A percentile compares a stretch with the other conserved stretches of the same genome.
Evolutionary conservation across 2,113 vertebrate species (phyloP).

Genomic region (Spilogale gracilis): DNA sequence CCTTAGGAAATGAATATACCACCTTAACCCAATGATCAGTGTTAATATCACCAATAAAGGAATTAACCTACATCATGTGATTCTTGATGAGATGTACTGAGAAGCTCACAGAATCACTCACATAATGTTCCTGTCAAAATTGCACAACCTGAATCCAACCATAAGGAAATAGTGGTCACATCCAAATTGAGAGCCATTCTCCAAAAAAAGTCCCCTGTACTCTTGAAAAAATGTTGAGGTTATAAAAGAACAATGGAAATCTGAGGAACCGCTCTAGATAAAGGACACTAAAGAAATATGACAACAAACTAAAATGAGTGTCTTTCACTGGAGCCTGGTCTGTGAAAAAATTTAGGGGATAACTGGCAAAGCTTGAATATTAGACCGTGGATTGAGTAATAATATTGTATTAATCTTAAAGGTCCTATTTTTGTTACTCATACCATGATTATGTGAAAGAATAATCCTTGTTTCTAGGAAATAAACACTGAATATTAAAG

Average conservation of each 20-base stretch:
- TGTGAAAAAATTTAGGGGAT: background rate
- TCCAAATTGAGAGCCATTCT: background rate
- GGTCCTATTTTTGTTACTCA: background rate
- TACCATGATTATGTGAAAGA: background rate
- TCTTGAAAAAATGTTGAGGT: background rate
- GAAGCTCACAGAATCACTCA: background rate
- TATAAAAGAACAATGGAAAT: background rate
- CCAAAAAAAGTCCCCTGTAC: background rate
- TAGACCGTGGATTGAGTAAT: background rate
- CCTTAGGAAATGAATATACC: background rate
- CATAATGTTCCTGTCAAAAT: background rate
- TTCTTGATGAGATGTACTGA: background rate
- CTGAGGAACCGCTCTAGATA: background rate
- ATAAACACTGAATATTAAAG: background rate
- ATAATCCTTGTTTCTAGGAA: conserved; percentile 6
- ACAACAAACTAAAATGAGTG: background rate
- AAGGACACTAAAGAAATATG: background rate
- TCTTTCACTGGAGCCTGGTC: background rate
- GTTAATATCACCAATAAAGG: background rate
- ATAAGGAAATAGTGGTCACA: background rate
- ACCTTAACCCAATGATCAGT: background rate
- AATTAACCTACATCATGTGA: background rate
- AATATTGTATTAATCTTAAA: conserved; percentile 2
- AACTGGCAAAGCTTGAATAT: background rate
- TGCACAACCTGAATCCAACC: background rate